Base-by-base conservation (phyloP, 1,140 invertebrate genomes). In the Lepidotrigona ventralis region DNA sequence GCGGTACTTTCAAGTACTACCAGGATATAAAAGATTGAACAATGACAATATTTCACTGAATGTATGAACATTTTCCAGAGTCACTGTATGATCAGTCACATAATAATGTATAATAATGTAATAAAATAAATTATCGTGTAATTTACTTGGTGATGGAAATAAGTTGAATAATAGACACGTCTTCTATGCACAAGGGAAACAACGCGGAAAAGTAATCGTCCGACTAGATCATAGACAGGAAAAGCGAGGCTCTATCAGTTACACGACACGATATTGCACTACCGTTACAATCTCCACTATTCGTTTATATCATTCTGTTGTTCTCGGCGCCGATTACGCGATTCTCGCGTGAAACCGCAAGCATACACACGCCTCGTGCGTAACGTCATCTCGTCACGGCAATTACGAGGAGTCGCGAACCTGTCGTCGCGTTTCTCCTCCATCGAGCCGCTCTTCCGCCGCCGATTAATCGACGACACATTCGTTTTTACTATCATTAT, bases 401-500 rank as follows among this genome's bases (percentile, higher is more conserved):
- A 86, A 87, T 86, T 84, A 80, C 60, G 29, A 51, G 21, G 63
- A 72, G 70, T 53, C 56, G 33, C 29, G 26, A 23, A 46, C 71
- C 63, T 79, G 68, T 77, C 75, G 53, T 81, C 73, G 54, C 74
- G 73, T 83, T 73, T 79, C 78, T 84, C 56, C 75, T 51, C 33
- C 66, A 46, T 69, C 72, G 75, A 54, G 54, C 73, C 69, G 68
- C 58, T 76, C 84, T 81, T 56, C 72, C 79, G 63, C 51, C 56
- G 69, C 15, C 51, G 79, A 81, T 87, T 79, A 83, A 78, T 56
- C 17, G 39, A 8, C 23, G 54, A 60, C 74, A 60, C 74, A 60
- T 80, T 87, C 71, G 87, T 87, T 84, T 78, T 77, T 84, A 64
- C 26, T 53, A 78, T 75, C 74, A 60, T 33, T 46, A 58, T 80